Conservation (phyloP, 2,797 vertebrate species). For the Linurgus olivaceus region DNA sequence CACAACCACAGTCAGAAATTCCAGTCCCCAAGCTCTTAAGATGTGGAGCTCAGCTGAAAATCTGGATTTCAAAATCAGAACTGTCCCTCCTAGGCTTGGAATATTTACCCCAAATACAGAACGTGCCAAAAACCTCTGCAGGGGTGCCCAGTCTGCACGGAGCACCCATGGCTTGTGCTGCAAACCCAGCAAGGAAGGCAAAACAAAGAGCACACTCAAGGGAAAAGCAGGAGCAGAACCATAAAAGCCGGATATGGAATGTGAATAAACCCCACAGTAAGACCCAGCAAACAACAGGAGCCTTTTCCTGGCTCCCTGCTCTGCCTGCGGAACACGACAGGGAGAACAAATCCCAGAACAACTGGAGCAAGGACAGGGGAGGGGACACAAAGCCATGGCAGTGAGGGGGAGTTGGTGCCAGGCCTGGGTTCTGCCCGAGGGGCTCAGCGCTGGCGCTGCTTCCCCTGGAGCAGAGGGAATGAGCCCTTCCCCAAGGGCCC, state of each 20-base stretch:
- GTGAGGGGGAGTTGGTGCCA: background rate
- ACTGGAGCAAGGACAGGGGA: background rate
- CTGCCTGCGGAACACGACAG: fast-evolving
- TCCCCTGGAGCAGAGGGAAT: background rate
- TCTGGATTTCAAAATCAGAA: background rate
- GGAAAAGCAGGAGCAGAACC: background rate
- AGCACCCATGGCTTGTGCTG: fast-evolving
- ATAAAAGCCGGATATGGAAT: background rate
- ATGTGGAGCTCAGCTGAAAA: background rate
- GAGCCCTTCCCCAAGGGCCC: background rate
- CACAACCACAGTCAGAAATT: background rate
- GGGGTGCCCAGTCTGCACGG: background rate
- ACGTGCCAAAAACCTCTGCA: background rate
- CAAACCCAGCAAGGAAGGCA: background rate
- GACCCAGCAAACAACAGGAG: background rate
- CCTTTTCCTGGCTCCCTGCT: background rate
- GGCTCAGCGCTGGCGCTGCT: fast-evolving
- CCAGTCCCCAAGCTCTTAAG: background rate
- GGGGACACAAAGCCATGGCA: fast-evolving
- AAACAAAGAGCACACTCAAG: background rate
- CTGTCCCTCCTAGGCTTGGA: background rate
- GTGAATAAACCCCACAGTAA: background rate
- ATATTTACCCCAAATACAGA: background rate
- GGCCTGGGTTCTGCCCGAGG: background rate
- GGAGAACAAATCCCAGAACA: background rate